Evolutionary conservation across 2,113 vertebrate species (phyloP).

Genomic region (Gambusia holbrooki): DNA sequence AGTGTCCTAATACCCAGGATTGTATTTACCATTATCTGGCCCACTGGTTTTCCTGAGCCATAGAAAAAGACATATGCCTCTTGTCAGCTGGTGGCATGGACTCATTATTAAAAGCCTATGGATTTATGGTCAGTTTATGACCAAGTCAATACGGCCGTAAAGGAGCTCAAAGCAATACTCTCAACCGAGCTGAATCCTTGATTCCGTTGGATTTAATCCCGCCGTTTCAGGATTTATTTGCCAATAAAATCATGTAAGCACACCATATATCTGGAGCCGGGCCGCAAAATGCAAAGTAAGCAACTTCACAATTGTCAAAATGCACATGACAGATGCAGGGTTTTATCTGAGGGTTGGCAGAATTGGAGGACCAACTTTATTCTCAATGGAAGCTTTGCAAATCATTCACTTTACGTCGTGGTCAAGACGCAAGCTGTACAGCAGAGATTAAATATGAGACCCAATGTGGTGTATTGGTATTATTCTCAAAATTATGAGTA

Average conservation of each 20-base stretch:
- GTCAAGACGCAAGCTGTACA: background rate
- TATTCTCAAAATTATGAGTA: too few relatives aligned
- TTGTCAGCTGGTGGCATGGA: constrained; percentile 49
- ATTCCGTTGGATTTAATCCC: constrained; percentile 60
- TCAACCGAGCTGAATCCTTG: constrained; percentile 58
- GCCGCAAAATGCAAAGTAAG: constrained; percentile 50
- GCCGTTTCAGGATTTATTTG: constrained; percentile 66
- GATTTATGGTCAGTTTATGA: constrained; percentile 69
- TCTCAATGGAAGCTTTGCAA: background rate
- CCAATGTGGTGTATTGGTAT: background rate
- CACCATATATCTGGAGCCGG: constrained; percentile 51
- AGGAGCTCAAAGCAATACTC: constrained; percentile 59
- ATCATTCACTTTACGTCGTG: background rate
- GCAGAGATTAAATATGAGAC: background rate
- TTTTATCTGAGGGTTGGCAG: constrained; percentile 21
- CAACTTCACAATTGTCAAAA: constrained; percentile 48
- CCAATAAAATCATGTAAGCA: constrained; percentile 63
- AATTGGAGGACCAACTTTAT: constrained; percentile 11
- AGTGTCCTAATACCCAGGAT: constrained; percentile 48
- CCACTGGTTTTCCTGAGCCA: constrained; percentile 39
- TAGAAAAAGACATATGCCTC: constrained; percentile 64
- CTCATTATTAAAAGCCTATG: constrained; percentile 71
- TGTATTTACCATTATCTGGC: constrained; percentile 61
- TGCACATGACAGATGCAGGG: constrained; percentile 10
- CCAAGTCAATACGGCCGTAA: constrained; percentile 67